A percentile compares a stretch with the other conserved stretches of the same genome.
These are phyloP conservation scores for Pycnomerus fuliginosus DNA, from an alignment of 2,888 invertebrate species.

Conservation along the genomic window DNA sequence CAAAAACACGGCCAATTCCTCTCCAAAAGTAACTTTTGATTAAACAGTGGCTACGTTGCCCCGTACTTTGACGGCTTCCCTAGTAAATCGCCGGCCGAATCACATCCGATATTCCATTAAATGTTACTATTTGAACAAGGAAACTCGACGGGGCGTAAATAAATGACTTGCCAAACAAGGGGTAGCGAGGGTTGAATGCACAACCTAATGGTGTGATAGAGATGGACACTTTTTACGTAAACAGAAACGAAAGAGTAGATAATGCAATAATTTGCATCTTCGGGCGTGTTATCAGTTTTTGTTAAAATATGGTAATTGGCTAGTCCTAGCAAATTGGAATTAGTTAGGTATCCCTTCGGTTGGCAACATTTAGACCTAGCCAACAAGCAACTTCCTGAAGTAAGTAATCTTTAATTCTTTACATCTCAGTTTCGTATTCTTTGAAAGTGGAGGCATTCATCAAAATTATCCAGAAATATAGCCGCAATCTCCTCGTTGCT, in stretches of 20 bases:
- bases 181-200: constrained; percentile 19
- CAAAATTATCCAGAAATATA: constrained; percentile 13
- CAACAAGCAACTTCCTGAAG: background rate
- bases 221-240: constrained; percentile 13
- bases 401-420: constrained; percentile 5
- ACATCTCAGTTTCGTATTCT: constrained; percentile 8
- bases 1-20: constrained; percentile 10
- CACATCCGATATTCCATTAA: constrained; percentile 48
- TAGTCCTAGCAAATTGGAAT: too few species aligned
- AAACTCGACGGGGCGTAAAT: constrained; percentile 41
- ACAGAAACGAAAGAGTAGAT: constrained; percentile 4
- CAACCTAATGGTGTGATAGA: constrained; percentile 24
- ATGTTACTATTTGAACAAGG: constrained; percentile 46
- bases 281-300: constrained; percentile 13
- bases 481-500: constrained; percentile 9
- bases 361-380: too few species aligned
- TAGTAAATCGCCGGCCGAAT: constrained; percentile 37
- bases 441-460: constrained; percentile 5
- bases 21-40: constrained; percentile 20
- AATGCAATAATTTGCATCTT: constrained; percentile 20
- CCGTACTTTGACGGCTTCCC: constrained; percentile 28
- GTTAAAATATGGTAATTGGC: constrained; percentile 15
- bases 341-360: too few species aligned
- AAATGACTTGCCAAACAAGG: constrained; percentile 41
- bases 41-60: constrained; percentile 22